Evolutionary conservation across 2,113 vertebrate genomes (phyloP).

Genomic region (Corvus cornix): DNA sequence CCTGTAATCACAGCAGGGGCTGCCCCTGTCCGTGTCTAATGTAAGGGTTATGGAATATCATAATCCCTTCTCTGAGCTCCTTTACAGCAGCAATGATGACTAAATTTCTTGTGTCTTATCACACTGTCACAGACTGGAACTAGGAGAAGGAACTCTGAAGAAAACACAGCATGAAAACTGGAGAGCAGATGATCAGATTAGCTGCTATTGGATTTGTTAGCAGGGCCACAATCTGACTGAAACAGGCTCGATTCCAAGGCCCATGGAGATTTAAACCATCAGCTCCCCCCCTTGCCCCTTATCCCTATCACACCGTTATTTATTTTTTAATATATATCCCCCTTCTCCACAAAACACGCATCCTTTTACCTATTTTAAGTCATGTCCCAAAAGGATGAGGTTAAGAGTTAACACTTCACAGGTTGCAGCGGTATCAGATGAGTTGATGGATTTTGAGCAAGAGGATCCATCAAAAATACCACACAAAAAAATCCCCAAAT

Average conservation of each 20-base stretch:
- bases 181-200: slow-evolving; percentile 95
- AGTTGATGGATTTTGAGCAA: slow-evolving; percentile 59
- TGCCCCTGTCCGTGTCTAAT: slow-evolving; percentile 89
- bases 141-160: slow-evolving; percentile 91
- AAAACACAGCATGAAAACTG: slow-evolving; percentile 93
- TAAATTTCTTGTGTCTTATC: slow-evolving; percentile 99
- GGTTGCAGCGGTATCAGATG: slow-evolving; percentile 75
- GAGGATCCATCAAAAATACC: slow-evolving; percentile 5
- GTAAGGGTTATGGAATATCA: slow-evolving; percentile 92
- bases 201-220: slow-evolving; percentile 89
- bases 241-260: slow-evolving; percentile 85
- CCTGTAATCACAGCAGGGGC: slow-evolving; percentile 77
- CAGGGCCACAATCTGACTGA: slow-evolving; percentile 84
- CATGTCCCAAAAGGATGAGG: slow-evolving; percentile 59
- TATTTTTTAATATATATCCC: slow-evolving; percentile 41
- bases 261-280: slow-evolving; percentile 81
- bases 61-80: slow-evolving; percentile 93
- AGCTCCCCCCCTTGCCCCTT: not conserved
- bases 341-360: slow-evolving; percentile 56
- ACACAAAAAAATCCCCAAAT: not conserved
- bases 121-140: slow-evolving; percentile 94
- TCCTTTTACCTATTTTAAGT: slow-evolving; percentile 74
- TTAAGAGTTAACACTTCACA: slow-evolving; percentile 81
- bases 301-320: slow-evolving; percentile 39
- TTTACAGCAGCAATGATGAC: slow-evolving; percentile 90